These are phyloP conservation scores for Platorchestia sp. DNA, from an alignment of 1,140 invertebrate genomes.

Conservation along the genomic window DNA sequence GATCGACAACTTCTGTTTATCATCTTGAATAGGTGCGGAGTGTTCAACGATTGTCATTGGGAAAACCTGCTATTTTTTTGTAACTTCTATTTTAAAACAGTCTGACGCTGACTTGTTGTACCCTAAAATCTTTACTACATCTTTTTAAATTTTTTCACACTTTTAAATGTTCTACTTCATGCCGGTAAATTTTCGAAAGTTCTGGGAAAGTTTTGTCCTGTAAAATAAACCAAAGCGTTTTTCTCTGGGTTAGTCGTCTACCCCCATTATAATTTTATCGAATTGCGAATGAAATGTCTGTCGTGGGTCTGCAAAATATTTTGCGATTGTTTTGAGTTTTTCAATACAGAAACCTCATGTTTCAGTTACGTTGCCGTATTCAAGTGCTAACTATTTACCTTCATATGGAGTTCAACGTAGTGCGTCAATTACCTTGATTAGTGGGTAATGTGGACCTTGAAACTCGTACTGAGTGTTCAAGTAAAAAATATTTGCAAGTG, in stretches of 20 bases:
- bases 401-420: background rate
- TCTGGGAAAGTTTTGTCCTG: background rate
- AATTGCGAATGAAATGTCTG: background rate
- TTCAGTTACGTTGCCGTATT: background rate
- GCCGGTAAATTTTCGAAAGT: background rate
- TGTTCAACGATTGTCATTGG: background rate
- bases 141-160: background rate
- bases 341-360: background rate
- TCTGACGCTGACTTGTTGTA: background rate
- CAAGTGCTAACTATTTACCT: background rate
- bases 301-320: background rate
- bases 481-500: too few relatives aligned
- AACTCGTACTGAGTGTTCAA: too few relatives aligned
- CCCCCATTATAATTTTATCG: background rate
- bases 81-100: background rate
- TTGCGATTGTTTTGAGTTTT: background rate
- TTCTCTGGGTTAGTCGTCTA: background rate
- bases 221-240: too few relatives aligned
- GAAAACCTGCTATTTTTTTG: background rate
- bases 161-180: background rate
- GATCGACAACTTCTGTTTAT: background rate
- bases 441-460: too few relatives aligned
- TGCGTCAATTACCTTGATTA: background rate
- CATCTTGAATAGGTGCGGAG: background rate
- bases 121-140: background rate